These are phyloP conservation scores for Tetranychus urticae DNA, from an alignment of 1,140 invertebrate species.

Conservation along the genomic window DNA sequence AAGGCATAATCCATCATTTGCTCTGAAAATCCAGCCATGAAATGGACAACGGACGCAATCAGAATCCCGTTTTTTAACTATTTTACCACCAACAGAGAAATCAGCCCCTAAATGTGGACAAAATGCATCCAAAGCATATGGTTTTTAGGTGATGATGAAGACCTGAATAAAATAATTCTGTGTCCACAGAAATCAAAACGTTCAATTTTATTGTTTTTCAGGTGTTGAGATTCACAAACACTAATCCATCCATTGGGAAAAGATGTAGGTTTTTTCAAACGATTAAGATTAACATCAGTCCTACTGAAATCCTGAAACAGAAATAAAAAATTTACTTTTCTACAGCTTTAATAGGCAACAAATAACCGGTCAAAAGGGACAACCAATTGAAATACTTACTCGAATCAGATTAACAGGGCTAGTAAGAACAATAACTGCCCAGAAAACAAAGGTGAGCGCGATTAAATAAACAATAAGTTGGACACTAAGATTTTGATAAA, in stretches of 20 bases:
- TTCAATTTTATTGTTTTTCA: conserved; percentile 33
- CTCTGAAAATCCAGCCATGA: conserved; percentile 57
- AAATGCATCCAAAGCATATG: conserved; percentile 50
- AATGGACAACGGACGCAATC: conserved; percentile 60
- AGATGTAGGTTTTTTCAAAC: background rate
- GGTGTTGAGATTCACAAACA: conserved; percentile 37
- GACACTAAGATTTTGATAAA: too few relatives aligned
- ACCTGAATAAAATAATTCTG: conserved; percentile 48
- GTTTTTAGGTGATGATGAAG: conserved; percentile 28
- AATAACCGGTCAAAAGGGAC: too few relatives aligned
- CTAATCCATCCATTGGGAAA: conserved; percentile 67
- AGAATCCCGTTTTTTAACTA: background rate
- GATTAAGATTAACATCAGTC: background rate
- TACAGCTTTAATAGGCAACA: background rate
- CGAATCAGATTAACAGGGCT: too few relatives aligned
- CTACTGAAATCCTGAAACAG: background rate
- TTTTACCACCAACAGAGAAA: background rate
- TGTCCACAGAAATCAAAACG: conserved; percentile 36
- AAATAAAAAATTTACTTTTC: background rate
- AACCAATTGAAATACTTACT: too few relatives aligned
- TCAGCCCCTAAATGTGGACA: conserved; percentile 53
- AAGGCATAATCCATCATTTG: conserved; percentile 39
- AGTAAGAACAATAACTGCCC: too few relatives aligned
- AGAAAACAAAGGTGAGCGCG: too few relatives aligned
- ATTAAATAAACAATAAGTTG: too few relatives aligned